A percentile compares a stretch with the other conserved stretches of the same genome.
Conservation (phyloP, 2,888 invertebrate species). For the Plutella xylostella region DNA sequence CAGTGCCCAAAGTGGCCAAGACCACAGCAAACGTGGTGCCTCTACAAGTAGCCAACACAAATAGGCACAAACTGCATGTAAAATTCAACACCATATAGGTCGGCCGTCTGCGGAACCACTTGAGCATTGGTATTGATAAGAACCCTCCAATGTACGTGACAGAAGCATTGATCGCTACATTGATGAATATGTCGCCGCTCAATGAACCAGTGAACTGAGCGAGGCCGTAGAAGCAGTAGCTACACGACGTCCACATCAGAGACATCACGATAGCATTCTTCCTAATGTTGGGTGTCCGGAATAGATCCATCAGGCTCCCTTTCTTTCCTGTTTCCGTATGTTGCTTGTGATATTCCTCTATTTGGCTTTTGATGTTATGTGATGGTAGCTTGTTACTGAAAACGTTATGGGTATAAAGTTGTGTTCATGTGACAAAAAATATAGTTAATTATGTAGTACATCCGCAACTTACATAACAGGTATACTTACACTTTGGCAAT, state of each 20-base stretch:
- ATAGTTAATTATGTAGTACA: conserved; percentile 20
- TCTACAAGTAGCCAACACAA: background rate
- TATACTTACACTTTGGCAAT: conserved; percentile 65
- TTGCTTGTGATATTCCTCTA: background rate
- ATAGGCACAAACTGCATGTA: background rate
- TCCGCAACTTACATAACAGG: conserved; percentile 30
- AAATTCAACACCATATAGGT: background rate
- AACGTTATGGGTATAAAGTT: too few relatives aligned
- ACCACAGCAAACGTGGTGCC: conserved; percentile 33
- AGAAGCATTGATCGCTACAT: background rate
- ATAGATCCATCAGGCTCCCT: conserved; percentile 71
- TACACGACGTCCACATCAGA: conserved; percentile 84
- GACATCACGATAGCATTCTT: conserved; percentile 78
- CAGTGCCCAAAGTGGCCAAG: conserved; percentile 74
- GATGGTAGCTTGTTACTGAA: background rate
- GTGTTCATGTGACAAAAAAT: conserved; percentile 22
- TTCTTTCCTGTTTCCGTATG: conserved; percentile 22
- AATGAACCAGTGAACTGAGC: background rate
- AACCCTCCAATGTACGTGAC: background rate
- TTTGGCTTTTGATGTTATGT: background rate
- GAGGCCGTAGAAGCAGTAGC: conserved; percentile 82
- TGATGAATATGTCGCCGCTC: conserved; percentile 18
- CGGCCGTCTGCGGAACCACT: background rate
- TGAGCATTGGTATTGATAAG: background rate
- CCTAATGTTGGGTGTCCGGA: conserved; percentile 77